Evolutionary conservation across 2,888 invertebrate genomes (phyloP).

Genomic region (Drosophila pseudotakahashii): DNA sequence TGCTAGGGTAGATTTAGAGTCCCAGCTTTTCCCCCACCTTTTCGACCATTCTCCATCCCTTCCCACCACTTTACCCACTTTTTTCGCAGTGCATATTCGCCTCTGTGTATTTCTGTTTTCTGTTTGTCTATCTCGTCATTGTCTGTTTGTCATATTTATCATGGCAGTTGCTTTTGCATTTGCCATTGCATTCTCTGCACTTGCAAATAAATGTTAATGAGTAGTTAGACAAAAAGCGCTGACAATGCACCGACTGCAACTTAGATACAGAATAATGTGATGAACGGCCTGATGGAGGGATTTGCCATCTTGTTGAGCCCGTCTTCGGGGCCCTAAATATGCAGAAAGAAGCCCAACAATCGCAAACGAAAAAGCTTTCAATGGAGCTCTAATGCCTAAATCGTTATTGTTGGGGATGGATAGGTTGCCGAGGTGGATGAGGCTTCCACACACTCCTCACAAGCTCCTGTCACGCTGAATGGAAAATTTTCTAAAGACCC

Average conservation of each 20-base stretch:
- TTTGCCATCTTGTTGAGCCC: conserved; percentile 24
- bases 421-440: conserved; percentile 31
- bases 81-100: conserved; percentile 68
- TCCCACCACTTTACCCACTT: conserved; percentile 17
- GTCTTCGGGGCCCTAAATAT: conserved; percentile 46
- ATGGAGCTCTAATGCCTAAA: conserved; percentile 75
- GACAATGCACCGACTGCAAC: conserved; percentile 65
- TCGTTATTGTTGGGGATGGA: conserved; percentile 55
- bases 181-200: conserved; percentile 67
- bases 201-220: conserved; percentile 79
- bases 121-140: conserved; percentile 52
- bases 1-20: background rate
- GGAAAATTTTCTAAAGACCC: conserved; percentile 58
- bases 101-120: conserved; percentile 49
- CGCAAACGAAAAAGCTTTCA: conserved; percentile 64
- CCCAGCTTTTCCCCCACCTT: background rate
- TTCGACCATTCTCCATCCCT: conserved; percentile 22
- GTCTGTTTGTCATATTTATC: conserved; percentile 77
- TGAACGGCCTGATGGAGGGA: conserved; percentile 46
- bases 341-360: conserved; percentile 65
- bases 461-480: conserved; percentile 62
- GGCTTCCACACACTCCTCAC: conserved; percentile 62
- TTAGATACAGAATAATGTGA: conserved; percentile 59
- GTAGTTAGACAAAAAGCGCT: conserved; percentile 75
- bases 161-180: conserved; percentile 73